Evolutionary conservation across 1,140 invertebrate genomes (phyloP).

Genomic region (Danaus melanippus): DNA sequence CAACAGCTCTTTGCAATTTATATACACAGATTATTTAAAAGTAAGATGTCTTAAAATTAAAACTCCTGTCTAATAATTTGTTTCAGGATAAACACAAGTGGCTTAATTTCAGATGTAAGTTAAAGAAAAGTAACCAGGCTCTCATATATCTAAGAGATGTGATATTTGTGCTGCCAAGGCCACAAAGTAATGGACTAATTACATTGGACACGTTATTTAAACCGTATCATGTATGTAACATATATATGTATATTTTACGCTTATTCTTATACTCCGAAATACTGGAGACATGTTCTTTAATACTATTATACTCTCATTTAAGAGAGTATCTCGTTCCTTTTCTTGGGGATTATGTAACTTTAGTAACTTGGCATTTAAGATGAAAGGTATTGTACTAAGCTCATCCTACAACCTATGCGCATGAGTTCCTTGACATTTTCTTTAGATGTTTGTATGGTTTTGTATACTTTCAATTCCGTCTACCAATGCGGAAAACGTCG

Average conservation of each 20-base stretch:
- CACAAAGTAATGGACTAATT: constrained; percentile 63
- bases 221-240: too few species aligned
- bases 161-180: constrained; percentile 29
- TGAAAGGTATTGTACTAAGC: constrained; percentile 5
- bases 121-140: constrained; percentile 32
- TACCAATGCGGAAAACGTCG: constrained; percentile 11
- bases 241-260: too few species aligned
- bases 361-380: too few species aligned
- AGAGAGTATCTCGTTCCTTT: too few species aligned
- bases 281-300: too few species aligned
- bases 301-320: too few species aligned
- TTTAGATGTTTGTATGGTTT: background rate
- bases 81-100: constrained; percentile 24
- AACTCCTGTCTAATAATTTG: constrained; percentile 5
- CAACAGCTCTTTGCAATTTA: too few species aligned
- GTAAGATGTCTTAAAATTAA: background rate
- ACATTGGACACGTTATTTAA: constrained; percentile 39
- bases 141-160: constrained; percentile 46
- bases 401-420: constrained; percentile 9
- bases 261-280: too few species aligned
- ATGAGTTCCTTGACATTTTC: constrained; percentile 16
- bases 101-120: constrained; percentile 23
- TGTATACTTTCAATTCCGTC: constrained; percentile 6
- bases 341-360: too few species aligned
- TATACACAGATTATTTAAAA: too few species aligned